These are phyloP conservation scores for Gastrophysa polygoni DNA, from an alignment of 2,888 invertebrate species.

Conservation along the genomic window DNA sequence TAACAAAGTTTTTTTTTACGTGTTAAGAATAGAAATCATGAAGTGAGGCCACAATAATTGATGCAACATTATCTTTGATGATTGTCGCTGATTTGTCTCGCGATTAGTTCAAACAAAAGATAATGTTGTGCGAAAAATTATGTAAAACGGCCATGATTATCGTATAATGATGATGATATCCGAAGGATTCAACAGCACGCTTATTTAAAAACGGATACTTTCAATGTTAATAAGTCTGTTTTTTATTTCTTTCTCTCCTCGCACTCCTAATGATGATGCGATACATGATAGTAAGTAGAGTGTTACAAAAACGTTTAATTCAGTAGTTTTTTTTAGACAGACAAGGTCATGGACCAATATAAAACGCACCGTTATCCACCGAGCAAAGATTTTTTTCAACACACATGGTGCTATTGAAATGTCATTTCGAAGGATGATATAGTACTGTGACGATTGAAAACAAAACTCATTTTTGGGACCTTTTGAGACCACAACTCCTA, in stretches of 20 bases:
- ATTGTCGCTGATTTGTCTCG: background rate
- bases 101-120: background rate
- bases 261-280: conserved; percentile 16
- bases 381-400: background rate
- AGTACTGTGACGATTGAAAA: too few species aligned
- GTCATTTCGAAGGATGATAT: too few species aligned
- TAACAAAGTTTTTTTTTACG: too few species aligned
- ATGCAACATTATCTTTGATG: background rate
- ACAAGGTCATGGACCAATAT: background rate
- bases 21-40: background rate
- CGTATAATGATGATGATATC: conserved; percentile 4
- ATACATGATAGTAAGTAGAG: conserved; percentile 24
- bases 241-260: conserved; percentile 18
- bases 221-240: conserved; percentile 26
- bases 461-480: too few species aligned
- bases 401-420: too few species aligned
- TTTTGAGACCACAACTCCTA: too few species aligned
- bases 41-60: background rate
- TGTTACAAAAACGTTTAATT: conserved; percentile 22
- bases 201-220: conserved; percentile 20
- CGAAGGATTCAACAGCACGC: conserved; percentile 22
- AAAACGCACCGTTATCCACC: background rate
- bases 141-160: conserved; percentile 17
- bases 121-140: conserved; percentile 6
- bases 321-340: conserved; percentile 3